These are phyloP conservation scores for Stenodera caucasica DNA, from an alignment of 2,888 invertebrate genomes.

Conservation along the genomic window DNA sequence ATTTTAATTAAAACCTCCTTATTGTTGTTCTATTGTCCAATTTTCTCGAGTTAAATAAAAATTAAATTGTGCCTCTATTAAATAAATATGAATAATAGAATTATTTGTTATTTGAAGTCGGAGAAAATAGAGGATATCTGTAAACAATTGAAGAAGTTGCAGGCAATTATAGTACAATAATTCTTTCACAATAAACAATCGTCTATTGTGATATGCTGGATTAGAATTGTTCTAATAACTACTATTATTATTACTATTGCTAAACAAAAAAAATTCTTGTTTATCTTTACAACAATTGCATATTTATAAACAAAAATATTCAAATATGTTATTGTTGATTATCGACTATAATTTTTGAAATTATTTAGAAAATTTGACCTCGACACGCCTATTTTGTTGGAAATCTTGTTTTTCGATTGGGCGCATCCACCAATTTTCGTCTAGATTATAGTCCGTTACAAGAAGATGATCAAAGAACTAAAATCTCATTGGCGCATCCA, in stretches of 20 bases:
- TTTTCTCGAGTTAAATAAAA: background rate
- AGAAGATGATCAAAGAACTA: no score
- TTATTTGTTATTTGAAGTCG: background rate
- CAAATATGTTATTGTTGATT: background rate
- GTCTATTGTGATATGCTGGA: background rate
- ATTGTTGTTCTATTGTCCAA: background rate
- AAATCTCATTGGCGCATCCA: background rate
- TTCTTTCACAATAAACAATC: conserved; percentile 3
- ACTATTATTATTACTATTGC: background rate
- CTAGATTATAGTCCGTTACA: no score
- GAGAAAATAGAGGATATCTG: background rate
- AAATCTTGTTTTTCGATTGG: background rate
- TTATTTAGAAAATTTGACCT: conserved; percentile 1
- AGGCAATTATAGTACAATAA: background rate
- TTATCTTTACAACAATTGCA: conserved; percentile 4
- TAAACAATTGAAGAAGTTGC: background rate
- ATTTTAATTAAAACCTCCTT: background rate
- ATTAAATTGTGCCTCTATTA: background rate
- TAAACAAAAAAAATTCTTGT: background rate
- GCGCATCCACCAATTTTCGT: background rate
- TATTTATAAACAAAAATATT: background rate
- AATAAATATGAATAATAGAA: background rate
- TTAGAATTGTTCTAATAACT: background rate
- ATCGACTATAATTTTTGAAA: no score
- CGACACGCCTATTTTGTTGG: background rate